A percentile compares a stretch with the other conserved stretches of the same genome.
These are phyloP conservation scores for Coelinius sp. DNA, from an alignment of 2,888 invertebrate species.

Conservation along the genomic window DNA sequence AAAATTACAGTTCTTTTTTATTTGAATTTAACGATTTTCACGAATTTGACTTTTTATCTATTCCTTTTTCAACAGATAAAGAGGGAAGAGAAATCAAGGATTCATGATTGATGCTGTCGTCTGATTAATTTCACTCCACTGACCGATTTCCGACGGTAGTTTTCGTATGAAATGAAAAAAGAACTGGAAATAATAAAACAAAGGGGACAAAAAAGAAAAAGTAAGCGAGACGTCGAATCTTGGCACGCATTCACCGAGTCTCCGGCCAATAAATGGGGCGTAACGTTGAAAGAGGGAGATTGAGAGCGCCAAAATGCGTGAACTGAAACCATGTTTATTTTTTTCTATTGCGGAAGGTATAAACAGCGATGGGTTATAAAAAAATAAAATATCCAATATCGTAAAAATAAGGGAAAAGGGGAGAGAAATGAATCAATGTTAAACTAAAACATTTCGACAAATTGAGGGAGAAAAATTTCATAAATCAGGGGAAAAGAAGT, in stretches of 20 bases:
- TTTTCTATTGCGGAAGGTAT: neutral
- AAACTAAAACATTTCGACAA: constrained; percentile 11
- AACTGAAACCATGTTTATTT: constrained; percentile 1
- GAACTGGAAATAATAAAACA: constrained; percentile 32
- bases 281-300: constrained; percentile 42
- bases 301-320: constrained; percentile 26
- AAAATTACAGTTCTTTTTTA: no score
- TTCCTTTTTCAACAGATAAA: neutral
- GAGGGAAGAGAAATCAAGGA: constrained; percentile 6
- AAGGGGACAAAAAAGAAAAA: constrained; percentile 35
- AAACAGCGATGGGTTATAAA: constrained; percentile 14
- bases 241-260: constrained; percentile 57
- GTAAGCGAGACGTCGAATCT: constrained; percentile 55
- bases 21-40: constrained; percentile 1
- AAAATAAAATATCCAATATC: constrained; percentile 9
- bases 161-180: neutral
- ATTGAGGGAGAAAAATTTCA: constrained; percentile 6
- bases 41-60: constrained; percentile 2
- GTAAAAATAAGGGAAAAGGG: neutral
- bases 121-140: constrained; percentile 43
- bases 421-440: neutral
- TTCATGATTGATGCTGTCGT: constrained; percentile 29
- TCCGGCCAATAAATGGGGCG: constrained; percentile 53
- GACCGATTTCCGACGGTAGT: constrained; percentile 55
- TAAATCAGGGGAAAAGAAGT: neutral